phyloP scores from a whole-genome alignment of 2,888 invertebrate genomes.

The Aleiodes testaceus region DNA sequence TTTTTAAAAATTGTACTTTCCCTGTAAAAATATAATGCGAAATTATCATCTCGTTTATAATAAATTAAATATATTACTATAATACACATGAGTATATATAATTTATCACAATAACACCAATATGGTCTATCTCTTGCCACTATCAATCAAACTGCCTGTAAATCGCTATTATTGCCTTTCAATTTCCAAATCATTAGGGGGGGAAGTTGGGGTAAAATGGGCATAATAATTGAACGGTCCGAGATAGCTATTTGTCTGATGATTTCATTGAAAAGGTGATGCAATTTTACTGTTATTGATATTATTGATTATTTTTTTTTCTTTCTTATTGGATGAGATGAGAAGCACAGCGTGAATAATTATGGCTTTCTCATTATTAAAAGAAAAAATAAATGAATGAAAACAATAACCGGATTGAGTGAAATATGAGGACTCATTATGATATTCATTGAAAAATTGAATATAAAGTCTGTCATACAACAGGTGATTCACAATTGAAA shows the following conservation, averaged over 20 bases:
- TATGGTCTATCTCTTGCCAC: conserved; percentile 50
- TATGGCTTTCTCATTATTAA: background rate
- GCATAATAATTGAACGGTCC: too few species aligned
- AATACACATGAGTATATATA: background rate
- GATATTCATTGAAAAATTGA: conserved; percentile 30
- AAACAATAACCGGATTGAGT: too few species aligned
- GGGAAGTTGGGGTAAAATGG: too few species aligned
- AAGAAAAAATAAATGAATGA: background rate
- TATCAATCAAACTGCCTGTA: conserved; percentile 69
- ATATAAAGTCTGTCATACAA: conserved; percentile 10
- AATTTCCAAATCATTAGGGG: conserved; percentile 62
- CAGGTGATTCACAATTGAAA: conserved; percentile 24
- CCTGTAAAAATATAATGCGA: background rate
- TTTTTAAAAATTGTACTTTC: background rate
- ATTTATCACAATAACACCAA: background rate
- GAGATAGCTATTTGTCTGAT: background rate
- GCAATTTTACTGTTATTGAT: too few species aligned
- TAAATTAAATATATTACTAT: background rate
- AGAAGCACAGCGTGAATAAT: too few species aligned
- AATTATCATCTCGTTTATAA: background rate
- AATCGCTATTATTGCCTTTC: conserved; percentile 63
- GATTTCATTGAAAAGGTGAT: background rate
- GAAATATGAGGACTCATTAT: conserved; percentile 44
- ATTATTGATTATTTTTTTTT: too few species aligned
- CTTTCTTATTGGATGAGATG: too few species aligned